Evolutionary conservation across 2,888 invertebrate species (phyloP), one percentile per base, ranked within the genome.

Genomic region (Nemoura dubitans): DNA sequence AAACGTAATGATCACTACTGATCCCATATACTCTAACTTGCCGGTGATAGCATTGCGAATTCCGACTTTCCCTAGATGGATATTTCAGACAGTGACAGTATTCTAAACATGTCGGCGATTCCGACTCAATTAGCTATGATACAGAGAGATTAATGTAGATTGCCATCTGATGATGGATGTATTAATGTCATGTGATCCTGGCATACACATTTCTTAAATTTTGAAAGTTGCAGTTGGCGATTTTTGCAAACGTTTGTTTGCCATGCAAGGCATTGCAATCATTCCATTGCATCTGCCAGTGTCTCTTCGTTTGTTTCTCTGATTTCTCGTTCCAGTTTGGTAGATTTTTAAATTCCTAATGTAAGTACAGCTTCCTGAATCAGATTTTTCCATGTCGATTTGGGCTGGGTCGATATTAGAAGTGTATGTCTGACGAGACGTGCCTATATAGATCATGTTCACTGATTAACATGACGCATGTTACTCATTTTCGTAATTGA

Each of bases 391-490:
- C 21, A 21, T 59, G 59, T 59, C 21, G 59, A 59, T 59, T 59
- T 21, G 59, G 59, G 59, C 59, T 59, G 59, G 59, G 59, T 59
- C 59, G 59, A 59, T 59, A 59, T 59, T 59, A 59, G 14, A 59
- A 59, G 59, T 59, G 59, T 36, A 10, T 59, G 59, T 59, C 59
- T 21, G 21, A 21, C 21, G 2, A 59, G 59, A 59, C 21, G 21
- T 21, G 21, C 21, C 10, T 3, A 3, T 7, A 16, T 59, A 59
- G 59, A 59, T 59, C 21, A 21, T 21, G 21, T 59, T 59, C 59
- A 78, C 6, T 78, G 78, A 28, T 78, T 26, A 78, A 78, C 78
- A 14, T 78, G 78, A 78, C 78, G 78, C 28, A 78, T 78, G 28
- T 27, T 27, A 27, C 28, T 78, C 28, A 27, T 78, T 78, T 78